These are phyloP conservation scores for Lepidurus couesii DNA, from an alignment of 1,140 invertebrate genomes.

Conservation along the genomic window DNA sequence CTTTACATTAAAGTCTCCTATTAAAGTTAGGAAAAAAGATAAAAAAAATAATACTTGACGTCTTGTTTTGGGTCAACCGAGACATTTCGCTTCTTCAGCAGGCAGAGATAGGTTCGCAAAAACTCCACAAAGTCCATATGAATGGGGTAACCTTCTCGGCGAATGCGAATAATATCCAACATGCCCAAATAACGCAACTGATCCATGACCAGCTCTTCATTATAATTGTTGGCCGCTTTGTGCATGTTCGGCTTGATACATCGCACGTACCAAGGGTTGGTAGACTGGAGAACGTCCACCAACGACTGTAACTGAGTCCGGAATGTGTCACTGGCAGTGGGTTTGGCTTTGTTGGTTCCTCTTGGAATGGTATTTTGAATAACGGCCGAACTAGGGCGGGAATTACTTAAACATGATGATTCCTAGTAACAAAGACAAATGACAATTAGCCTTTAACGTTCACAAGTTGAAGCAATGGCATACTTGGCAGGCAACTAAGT, in stretches of 20 bases:
- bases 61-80: slow-evolving; percentile 49
- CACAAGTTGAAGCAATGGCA: neutral
- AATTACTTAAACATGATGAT: neutral
- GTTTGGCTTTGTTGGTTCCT: slow-evolving; percentile 82
- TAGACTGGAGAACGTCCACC: slow-evolving; percentile 83
- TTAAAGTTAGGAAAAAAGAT: neutral
- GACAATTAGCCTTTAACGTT: neutral
- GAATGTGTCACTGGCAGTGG: slow-evolving; percentile 89
- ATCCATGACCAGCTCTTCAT: slow-evolving; percentile 75
- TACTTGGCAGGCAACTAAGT: slow-evolving; percentile 45
- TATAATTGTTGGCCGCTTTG: slow-evolving; percentile 77
- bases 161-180: slow-evolving; percentile 90
- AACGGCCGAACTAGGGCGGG: neutral
- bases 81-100: slow-evolving; percentile 46
- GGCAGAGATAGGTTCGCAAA: slow-evolving; percentile 68
- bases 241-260: slow-evolving; percentile 91
- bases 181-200: slow-evolving; percentile 91
- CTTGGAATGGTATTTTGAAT: slow-evolving; percentile 61
- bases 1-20: neutral
- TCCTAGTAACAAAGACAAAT: neutral
- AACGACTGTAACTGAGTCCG: slow-evolving; percentile 82
- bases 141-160: slow-evolving; percentile 87
- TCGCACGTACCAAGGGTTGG: slow-evolving; percentile 90
- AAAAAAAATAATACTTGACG: slow-evolving; percentile 44
- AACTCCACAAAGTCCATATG: slow-evolving; percentile 76